These are phyloP conservation scores for Emmelina monodactyla DNA, from an alignment of 2,888 invertebrate genomes.

Conservation along the genomic window DNA sequence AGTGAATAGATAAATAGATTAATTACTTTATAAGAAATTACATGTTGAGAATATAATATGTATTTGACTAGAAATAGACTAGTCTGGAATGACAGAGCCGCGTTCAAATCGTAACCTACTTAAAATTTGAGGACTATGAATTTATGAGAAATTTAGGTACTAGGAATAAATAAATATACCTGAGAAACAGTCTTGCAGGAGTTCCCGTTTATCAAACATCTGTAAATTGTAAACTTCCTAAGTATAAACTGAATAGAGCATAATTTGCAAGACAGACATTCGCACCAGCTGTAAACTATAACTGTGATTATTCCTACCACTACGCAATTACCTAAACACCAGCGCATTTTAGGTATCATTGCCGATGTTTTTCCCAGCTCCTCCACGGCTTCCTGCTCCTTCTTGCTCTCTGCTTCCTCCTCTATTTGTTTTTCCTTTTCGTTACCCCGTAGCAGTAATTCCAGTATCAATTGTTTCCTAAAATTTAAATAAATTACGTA, in stretches of 20 bases:
- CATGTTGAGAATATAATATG: constrained; percentile 2
- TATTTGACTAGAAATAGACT: constrained; percentile 11
- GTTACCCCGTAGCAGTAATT: too few relatives aligned
- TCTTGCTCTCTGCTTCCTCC: constrained; percentile 75
- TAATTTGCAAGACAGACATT: too few relatives aligned
- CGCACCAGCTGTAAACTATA: background rate
- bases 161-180: constrained; percentile 48
- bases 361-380: too few relatives aligned
- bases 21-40: constrained; percentile 1
- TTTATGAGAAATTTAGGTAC: constrained; percentile 59
- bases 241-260: too few relatives aligned
- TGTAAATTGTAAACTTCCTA: constrained; percentile 63
- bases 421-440: constrained; percentile 73
- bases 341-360: constrained; percentile 42
- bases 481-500: too few relatives aligned
- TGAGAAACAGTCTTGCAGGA: constrained; percentile 63
- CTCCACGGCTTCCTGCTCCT: constrained; percentile 75
- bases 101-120: constrained; percentile 19
- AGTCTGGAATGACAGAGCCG: too few relatives aligned
- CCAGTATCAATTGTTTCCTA: too few relatives aligned
- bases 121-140: constrained; percentile 36
- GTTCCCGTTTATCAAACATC: constrained; percentile 55
- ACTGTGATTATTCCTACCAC: constrained; percentile 6
- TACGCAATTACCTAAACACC: constrained; percentile 26
- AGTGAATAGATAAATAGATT: too few relatives aligned